Percentiles rank a stretch among this genome's conserved stretches.
phyloP scores from a whole-genome alignment of 1,140 invertebrate genomes.

The Caenorhabditis brenneri region DNA sequence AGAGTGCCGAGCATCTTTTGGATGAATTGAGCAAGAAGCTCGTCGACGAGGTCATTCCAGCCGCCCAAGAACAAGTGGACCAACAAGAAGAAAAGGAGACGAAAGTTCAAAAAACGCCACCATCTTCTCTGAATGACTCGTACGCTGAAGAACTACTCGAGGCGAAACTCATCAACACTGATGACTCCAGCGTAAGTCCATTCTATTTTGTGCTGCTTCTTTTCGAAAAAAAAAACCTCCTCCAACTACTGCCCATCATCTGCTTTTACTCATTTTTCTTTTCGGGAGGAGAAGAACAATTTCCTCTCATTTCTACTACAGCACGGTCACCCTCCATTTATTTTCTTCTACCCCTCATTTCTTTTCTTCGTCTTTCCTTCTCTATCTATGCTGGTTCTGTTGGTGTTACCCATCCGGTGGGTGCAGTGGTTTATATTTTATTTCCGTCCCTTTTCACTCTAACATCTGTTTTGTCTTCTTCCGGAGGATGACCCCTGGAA shows the following conservation, averaged over 20 bases:
- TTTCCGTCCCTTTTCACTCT: background rate
- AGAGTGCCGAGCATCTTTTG: background rate
- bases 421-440: constrained; percentile 15
- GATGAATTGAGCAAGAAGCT: constrained; percentile 32
- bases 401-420: too few relatives aligned
- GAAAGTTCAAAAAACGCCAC: background rate
- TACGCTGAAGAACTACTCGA: constrained; percentile 12
- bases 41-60: constrained; percentile 31
- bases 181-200: constrained; percentile 31
- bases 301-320: background rate
- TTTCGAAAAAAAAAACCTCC: too few relatives aligned
- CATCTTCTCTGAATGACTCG: constrained; percentile 28
- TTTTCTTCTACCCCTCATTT: background rate
- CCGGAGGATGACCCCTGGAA: too few relatives aligned
- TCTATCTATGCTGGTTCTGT: too few relatives aligned
- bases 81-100: background rate
- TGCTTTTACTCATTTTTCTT: background rate
- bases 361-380: background rate
- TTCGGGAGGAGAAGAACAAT: background rate
- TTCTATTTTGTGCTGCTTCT: background rate
- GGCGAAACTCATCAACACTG: constrained; percentile 32
- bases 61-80: background rate
- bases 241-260: too few relatives aligned
- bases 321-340: background rate
- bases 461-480: constrained; percentile 5